Evolutionary conservation across 1,140 invertebrate genomes (phyloP).

Genomic region (Metopolophium dirhodum): DNA sequence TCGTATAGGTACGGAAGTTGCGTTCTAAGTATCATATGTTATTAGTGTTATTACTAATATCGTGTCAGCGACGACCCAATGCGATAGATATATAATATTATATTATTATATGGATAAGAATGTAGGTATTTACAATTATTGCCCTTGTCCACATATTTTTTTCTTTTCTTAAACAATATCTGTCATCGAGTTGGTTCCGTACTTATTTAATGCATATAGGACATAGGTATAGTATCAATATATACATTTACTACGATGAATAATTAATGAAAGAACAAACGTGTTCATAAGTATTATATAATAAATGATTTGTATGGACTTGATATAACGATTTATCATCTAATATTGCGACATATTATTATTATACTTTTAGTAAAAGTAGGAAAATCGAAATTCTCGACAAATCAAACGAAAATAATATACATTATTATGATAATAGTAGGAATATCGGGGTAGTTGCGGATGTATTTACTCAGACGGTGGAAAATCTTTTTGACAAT

Average conservation of each 20-base stretch:
- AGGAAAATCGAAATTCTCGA: neutral
- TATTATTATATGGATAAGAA: neutral
- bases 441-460: neutral
- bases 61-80: neutral
- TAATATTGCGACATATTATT: neutral
- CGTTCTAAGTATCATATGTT: neutral
- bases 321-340: neutral
- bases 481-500: neutral
- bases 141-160: neutral
- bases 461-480: neutral
- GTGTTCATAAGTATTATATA: neutral
- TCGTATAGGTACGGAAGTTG: neutral
- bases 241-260: neutral
- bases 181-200: neutral
- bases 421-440: neutral
- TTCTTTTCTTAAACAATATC: neutral
- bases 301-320: neutral
- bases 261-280: slow-evolving; percentile 18
- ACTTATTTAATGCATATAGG: neutral
- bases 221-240: neutral
- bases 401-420: neutral
- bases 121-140: neutral
- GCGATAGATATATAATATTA: neutral
- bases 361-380: neutral
- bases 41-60: neutral